Conservation (phyloP, 1,140 invertebrate genomes). For the Meloidogyne chitwoodi region DNA sequence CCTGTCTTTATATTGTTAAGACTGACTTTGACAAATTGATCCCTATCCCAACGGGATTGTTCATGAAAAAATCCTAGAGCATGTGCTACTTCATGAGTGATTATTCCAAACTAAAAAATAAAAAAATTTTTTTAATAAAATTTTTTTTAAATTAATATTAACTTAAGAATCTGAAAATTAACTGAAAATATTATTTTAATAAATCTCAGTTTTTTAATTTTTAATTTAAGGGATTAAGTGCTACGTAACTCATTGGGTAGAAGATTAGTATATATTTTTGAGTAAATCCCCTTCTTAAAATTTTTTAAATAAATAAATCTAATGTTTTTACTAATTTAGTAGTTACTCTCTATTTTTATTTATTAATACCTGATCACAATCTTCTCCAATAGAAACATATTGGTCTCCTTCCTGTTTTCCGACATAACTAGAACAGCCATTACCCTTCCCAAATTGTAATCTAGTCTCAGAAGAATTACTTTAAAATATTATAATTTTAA, state of each 20-base stretch:
- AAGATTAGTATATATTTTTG: too few relatives aligned
- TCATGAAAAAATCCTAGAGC: slow-evolving; percentile 29
- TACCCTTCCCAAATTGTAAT: neutral
- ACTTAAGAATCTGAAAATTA: too few relatives aligned
- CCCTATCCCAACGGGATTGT: slow-evolving; percentile 19
- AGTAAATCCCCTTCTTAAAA: too few relatives aligned
- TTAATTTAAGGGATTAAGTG: too few relatives aligned
- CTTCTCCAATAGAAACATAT: neutral
- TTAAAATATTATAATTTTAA: too few relatives aligned
- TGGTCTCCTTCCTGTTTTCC: slow-evolving; percentile 3
- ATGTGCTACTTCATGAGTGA: slow-evolving; percentile 29
- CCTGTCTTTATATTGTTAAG: neutral
- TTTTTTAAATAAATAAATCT: too few relatives aligned
- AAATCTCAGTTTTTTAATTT: too few relatives aligned
- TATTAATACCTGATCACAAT: slow-evolving; percentile 19
- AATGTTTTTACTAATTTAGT: too few relatives aligned
- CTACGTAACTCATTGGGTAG: too few relatives aligned
- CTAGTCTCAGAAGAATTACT: neutral
- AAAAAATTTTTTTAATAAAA: neutral
- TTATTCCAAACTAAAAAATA: slow-evolving; percentile 17
- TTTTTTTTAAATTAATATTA: neutral
- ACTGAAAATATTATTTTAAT: too few relatives aligned
- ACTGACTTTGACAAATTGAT: neutral
- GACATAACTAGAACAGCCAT: slow-evolving; percentile 15
- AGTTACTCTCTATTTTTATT: neutral